Evolutionary conservation across 2,113 vertebrate genomes (phyloP).

Genomic region (Dunckerocampus dactyliophorus): DNA sequence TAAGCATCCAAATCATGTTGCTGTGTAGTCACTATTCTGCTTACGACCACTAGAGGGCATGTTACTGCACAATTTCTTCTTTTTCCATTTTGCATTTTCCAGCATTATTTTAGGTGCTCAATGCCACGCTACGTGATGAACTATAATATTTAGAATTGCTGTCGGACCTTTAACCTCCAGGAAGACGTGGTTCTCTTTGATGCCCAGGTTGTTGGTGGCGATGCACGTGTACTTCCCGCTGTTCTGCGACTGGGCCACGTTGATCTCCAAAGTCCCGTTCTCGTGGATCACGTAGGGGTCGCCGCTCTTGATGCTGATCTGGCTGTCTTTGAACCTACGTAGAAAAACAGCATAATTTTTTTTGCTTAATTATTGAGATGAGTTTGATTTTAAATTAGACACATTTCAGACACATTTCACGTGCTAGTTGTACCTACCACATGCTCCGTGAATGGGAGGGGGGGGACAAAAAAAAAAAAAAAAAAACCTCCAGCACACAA

Average conservation of each 20-base stretch:
- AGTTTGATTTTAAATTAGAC: not conserved
- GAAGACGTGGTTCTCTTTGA: conserved; percentile 83
- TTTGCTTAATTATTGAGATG: not conserved
- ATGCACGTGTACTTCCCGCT: conserved; percentile 89
- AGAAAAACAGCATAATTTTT: not conserved
- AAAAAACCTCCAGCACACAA: too few species aligned
- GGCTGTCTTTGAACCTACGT: conserved; percentile 86
- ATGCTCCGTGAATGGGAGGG: too few species aligned
- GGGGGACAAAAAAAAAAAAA: too few species aligned
- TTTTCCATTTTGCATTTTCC: too few species aligned
- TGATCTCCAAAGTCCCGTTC: conserved; percentile 90
- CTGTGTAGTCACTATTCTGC: too few species aligned
- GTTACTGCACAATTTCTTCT: too few species aligned
- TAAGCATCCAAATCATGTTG: too few species aligned
- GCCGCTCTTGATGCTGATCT: conserved; percentile 77
- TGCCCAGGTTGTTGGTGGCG: conserved; percentile 86
- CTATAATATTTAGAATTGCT: not conserved
- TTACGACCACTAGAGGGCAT: not conserved
- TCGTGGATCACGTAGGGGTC: conserved; percentile 83
- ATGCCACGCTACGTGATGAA: too few species aligned
- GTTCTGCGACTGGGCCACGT: conserved; percentile 79
- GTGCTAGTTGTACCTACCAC: too few species aligned
- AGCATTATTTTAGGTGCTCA: too few species aligned
- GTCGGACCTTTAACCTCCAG: conserved; percentile 92
- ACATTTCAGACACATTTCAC: too few species aligned